Conservation (phyloP, 2,113 vertebrate species). For the Rhea pennata region DNA sequence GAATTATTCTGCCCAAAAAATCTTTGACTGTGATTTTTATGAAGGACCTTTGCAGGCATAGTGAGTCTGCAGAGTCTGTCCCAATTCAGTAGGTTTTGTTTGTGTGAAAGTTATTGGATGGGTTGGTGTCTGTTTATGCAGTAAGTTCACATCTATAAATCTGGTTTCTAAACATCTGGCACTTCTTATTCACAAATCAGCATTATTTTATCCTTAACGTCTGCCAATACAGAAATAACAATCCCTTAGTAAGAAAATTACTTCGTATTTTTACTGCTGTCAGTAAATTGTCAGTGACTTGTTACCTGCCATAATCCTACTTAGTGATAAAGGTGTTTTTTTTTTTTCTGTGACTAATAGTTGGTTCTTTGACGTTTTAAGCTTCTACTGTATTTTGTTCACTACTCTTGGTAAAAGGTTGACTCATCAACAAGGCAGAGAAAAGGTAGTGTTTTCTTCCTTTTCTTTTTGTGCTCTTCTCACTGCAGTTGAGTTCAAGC, state of each 20-base stretch:
- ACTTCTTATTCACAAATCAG: neutral
- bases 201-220: neutral
- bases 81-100: neutral
- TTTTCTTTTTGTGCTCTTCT: neutral
- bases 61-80: neutral
- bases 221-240: neutral
- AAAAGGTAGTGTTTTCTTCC: neutral
- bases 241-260: neutral
- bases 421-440: neutral
- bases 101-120: neutral
- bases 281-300: neutral
- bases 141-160: neutral
- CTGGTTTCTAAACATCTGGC: neutral
- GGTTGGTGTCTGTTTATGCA: neutral
- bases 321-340: neutral
- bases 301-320: neutral
- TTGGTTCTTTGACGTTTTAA: neutral
- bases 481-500: neutral
- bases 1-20: neutral
- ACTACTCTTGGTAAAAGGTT: neutral
- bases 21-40: neutral
- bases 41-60: accelerated
- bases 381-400: neutral
- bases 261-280: neutral
- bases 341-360: neutral